These are phyloP conservation scores for Oncorhynchus keta DNA, from an alignment of 2,113 vertebrate genomes.

Conservation along the genomic window DNA sequence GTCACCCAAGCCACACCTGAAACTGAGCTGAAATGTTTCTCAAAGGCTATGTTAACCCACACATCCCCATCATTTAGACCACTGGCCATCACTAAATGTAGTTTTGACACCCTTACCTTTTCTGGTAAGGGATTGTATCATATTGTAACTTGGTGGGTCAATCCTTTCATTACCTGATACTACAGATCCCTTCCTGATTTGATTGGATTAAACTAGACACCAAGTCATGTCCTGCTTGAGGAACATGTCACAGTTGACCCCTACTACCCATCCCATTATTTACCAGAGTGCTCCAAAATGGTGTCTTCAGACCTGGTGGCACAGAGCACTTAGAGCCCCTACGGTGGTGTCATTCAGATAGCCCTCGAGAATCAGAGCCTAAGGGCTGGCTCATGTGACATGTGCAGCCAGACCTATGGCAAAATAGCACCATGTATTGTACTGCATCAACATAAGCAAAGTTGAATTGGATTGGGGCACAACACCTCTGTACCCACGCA, in stretches of 20 bases:
- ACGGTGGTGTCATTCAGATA: constrained; percentile 29
- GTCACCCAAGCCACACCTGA: not conserved
- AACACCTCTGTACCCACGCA: not conserved
- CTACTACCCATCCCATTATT: not conserved
- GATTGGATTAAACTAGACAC: not conserved
- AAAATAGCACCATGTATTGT: not conserved
- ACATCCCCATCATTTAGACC: not conserved
- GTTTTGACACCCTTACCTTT: not conserved
- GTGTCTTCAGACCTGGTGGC: constrained; percentile 3
- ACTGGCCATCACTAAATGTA: not conserved
- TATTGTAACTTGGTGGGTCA: not conserved
- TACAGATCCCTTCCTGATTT: not conserved
- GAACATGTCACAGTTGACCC: not conserved
- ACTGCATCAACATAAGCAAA: not conserved
- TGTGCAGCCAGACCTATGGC: not conserved
- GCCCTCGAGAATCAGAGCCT: constrained; percentile 62
- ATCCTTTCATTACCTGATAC: not conserved
- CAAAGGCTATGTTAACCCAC: constrained; percentile 56
- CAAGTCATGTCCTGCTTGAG: not conserved
- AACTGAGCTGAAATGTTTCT: constrained; percentile 44
- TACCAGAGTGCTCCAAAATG: not conserved
- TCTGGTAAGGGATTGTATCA: not conserved
- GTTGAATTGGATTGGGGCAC: not conserved
- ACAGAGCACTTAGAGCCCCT: constrained; percentile 24
- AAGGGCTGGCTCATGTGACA: not conserved